Base-by-base conservation (phyloP, 2,797 vertebrate species). In the Periparus ater region DNA sequence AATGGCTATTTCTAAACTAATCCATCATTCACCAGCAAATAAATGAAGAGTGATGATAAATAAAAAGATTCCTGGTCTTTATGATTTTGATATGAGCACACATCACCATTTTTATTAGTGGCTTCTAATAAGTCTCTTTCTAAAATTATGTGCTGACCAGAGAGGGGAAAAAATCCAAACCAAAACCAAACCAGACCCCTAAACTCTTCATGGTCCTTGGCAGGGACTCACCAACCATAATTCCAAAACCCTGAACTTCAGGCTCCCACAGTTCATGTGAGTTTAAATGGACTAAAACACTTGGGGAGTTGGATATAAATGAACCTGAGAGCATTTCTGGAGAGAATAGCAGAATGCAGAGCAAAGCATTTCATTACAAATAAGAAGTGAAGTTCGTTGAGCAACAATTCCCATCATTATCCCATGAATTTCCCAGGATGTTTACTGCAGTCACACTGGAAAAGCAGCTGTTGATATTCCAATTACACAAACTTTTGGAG, bases 391-490 rank as follows among this genome's bases (percentile, higher is more conserved):
- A 83, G 72, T 53, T 87, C 58, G 95, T 15, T 0, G 8, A 91
- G 93, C 61, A 94, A 65, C 81, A 73, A 60, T 78, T 93, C 80
- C 55, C 80, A 85, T 85, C 68, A 83, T 88, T 90, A 67, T 54
- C 76, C 68, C 9, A 0, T 26, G 93, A 44, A 92, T 83, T 70
- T 79, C 65, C 65, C 67, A 57, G 55, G 85, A 73, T 76, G 51
- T 25, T 91, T 48, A 47, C 62, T 88, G 84, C 73, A 93, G 26
- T 22, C 71, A 44, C 42, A 77, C 48, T 36, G 90, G 25, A 90
- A 95, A 90, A 75, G n/a, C 55, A 91, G 57, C 76, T 73, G 20
- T 40, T 89, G 82, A 89, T 92, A 94, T 53, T 88, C 84, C 67
- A 81, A 89, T 85, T 72, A 53, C 17, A 68, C 45, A 65, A 38